These are phyloP conservation scores for Holcopasites calliopsidis DNA, from an alignment of 1,140 invertebrate genomes.

Conservation along the genomic window DNA sequence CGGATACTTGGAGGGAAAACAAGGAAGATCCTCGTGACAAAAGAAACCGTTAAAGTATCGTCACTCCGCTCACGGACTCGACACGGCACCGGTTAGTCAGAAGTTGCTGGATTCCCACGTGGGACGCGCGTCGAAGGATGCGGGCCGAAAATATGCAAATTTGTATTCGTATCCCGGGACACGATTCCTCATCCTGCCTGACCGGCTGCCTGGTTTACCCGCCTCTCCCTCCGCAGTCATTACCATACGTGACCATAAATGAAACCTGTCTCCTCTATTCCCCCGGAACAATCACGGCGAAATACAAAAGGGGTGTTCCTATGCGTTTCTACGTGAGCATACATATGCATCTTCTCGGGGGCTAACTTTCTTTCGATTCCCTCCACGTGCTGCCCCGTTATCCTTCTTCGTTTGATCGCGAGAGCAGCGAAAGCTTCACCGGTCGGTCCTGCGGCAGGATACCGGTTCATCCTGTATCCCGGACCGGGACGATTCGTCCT, in stretches of 20 bases:
- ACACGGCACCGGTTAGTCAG: conserved; percentile 38
- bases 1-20: not conserved
- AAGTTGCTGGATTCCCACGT: conserved; percentile 70
- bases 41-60: conserved; percentile 59
- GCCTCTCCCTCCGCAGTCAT: conserved; percentile 50
- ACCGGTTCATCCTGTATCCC: conserved; percentile 74
- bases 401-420: conserved; percentile 47
- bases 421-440: conserved; percentile 27
- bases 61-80: conserved; percentile 36
- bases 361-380: conserved; percentile 53
- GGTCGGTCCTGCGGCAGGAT: conserved; percentile 77
- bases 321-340: conserved; percentile 39
- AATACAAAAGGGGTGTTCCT: conserved; percentile 48
- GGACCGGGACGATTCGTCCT: conserved; percentile 74
- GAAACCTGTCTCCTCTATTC: conserved; percentile 74
- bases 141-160: conserved; percentile 79
- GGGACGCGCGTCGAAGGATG: conserved; percentile 69
- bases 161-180: conserved; percentile 48
- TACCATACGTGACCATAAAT: conserved; percentile 74
- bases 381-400: conserved; percentile 46
- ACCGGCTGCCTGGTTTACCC: conserved; percentile 49
- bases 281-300: conserved; percentile 56
- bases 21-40: conserved; percentile 24
- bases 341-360: conserved; percentile 54
- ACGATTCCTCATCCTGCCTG: conserved; percentile 61